A percentile compares a stretch with the other conserved stretches of the same genome.
phyloP scores from a whole-genome alignment of 2,888 invertebrate genomes.

The Tenthredo livida region DNA sequence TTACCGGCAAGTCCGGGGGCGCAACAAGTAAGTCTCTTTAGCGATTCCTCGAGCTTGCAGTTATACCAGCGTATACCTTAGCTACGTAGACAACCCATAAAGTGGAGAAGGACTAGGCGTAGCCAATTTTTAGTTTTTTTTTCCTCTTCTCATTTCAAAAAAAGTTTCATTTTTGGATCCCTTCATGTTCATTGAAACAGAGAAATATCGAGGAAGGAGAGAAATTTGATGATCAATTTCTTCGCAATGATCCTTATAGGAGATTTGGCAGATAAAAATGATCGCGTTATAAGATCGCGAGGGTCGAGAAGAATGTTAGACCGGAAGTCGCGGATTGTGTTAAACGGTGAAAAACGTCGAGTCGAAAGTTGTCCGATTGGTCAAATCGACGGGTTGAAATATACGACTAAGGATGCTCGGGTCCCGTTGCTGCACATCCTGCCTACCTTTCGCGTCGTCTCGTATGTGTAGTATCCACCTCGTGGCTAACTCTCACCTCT shows the following conservation, averaged over 20 bases:
- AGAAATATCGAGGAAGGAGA: neutral
- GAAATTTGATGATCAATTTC: neutral
- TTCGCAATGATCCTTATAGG: neutral
- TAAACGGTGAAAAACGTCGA: neutral
- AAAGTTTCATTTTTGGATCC: neutral
- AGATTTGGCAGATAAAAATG: neutral
- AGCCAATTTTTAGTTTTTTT: no score
- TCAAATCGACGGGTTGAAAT: constrained; percentile 44
- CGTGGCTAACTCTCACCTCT: constrained; percentile 39
- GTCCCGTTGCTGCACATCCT: constrained; percentile 51
- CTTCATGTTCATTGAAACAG: no score
- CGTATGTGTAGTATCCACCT: neutral
- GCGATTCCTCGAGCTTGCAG: constrained; percentile 5
- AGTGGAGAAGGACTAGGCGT: no score
- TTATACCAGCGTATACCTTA: neutral
- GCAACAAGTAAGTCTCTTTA: constrained; percentile 35
- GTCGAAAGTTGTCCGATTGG: constrained; percentile 40
- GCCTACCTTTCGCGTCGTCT: constrained; percentile 40
- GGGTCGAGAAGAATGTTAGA: constrained; percentile 8
- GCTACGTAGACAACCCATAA: no score
- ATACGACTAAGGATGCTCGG: constrained; percentile 41
- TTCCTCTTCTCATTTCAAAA: neutral
- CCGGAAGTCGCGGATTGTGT: constrained; percentile 27
- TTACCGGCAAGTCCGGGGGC: constrained; percentile 36
- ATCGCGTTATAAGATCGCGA: neutral